Percentiles rank a stretch among this genome's conserved stretches.
These are phyloP conservation scores for Anolis apletophallus DNA, from an alignment of 2,797 vertebrate species.

Conservation along the genomic window DNA sequence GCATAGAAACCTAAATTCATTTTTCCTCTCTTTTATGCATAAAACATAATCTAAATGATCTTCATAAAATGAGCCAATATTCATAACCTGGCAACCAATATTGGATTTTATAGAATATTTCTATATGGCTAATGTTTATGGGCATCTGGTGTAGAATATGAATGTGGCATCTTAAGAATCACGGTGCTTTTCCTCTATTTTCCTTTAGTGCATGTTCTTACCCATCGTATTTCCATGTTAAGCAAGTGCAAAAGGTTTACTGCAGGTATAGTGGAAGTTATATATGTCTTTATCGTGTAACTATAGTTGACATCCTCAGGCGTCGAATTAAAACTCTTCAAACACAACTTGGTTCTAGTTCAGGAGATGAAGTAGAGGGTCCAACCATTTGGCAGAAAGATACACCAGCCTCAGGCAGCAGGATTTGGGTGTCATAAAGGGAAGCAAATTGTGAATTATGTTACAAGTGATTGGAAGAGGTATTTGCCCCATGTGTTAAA, in stretches of 20 bases:
- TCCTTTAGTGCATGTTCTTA: not conserved
- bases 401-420: not conserved
- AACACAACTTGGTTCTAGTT: not conserved
- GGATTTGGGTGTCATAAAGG: not conserved
- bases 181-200: not conserved
- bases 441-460: not conserved
- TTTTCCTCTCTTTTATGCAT: not conserved
- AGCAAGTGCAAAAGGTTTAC: not conserved
- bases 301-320: not conserved
- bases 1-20: not conserved
- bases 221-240: not conserved
- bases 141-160: slow-evolving; percentile 48
- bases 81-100: slow-evolving; percentile 28
- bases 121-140: slow-evolving; percentile 33
- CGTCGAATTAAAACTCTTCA: not conserved
- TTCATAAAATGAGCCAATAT: fast-evolving
- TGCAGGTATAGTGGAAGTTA: not conserved
- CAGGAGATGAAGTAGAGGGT: not conserved
- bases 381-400: not conserved
- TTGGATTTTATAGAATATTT: slow-evolving; percentile 15
- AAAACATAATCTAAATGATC: not conserved
- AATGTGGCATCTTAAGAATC: slow-evolving; percentile 29
- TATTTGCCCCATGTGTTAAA: not conserved
- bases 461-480: not conserved
- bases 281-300: not conserved